Conservation (phyloP, 2,113 vertebrate species). For the Otocyon megalotis region DNA sequence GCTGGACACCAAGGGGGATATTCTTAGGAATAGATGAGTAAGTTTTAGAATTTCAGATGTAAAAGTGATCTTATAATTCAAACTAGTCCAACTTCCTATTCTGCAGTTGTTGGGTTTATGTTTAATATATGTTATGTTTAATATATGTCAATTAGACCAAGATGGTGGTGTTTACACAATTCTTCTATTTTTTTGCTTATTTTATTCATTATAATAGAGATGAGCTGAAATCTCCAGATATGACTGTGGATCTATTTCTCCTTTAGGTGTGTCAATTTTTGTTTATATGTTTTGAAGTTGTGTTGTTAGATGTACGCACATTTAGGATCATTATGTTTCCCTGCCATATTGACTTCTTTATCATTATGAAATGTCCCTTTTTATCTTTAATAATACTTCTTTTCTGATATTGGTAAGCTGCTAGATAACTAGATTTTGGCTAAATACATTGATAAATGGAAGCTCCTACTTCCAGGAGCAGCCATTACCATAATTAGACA, state of each 20-base stretch:
- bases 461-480: background rate
- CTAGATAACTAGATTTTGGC: slow-evolving; percentile 12
- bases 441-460: background rate
- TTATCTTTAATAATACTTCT: slow-evolving; percentile 51
- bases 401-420: slow-evolving; percentile 32
- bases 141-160: background rate
- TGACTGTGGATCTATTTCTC: background rate
- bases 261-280: background rate
- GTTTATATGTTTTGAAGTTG: slow-evolving; percentile 1
- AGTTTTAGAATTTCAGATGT: slow-evolving; percentile 62
- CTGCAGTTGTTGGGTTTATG: background rate
- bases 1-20: background rate
- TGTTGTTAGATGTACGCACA: background rate
- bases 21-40: slow-evolving; percentile 73
- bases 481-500: background rate
- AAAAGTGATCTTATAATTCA: slow-evolving; percentile 53
- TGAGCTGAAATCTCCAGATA: slow-evolving; percentile 23
- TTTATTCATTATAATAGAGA: background rate
- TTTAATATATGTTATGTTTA: background rate
- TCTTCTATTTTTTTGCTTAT: slow-evolving; percentile 5
- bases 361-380: slow-evolving; percentile 38
- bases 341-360: background rate
- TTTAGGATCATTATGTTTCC: background rate
- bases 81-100: slow-evolving; percentile 14
- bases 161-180: background rate